Evolutionary conservation across 2,797 vertebrate species (phyloP).

Genomic region (Falco cherrug): DNA sequence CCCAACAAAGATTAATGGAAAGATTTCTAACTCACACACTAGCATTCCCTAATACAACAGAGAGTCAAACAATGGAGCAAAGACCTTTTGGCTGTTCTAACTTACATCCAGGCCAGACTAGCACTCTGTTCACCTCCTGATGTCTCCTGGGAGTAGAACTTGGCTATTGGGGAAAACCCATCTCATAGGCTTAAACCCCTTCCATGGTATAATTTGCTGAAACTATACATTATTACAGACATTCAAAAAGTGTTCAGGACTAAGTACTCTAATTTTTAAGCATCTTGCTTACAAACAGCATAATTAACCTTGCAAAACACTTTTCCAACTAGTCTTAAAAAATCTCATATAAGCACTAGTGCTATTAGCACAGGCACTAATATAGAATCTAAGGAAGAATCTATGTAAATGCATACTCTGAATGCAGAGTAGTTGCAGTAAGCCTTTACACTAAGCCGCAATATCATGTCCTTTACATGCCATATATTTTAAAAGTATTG

Average conservation of each 20-base stretch:
- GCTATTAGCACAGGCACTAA: constrained; percentile 2
- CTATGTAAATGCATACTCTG: background rate
- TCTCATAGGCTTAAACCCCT: background rate
- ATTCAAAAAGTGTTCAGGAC: background rate
- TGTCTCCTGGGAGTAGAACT: background rate
- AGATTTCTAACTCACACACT: background rate
- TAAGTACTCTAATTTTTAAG: background rate
- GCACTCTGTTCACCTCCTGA: background rate
- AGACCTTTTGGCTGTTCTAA: background rate
- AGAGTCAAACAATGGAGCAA: background rate
- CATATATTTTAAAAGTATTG: background rate
- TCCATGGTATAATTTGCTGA: background rate
- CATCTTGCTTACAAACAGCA: background rate
- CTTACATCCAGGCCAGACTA: background rate
- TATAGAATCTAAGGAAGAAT: background rate
- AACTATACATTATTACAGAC: background rate
- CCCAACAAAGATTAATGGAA: background rate
- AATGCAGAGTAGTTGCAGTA: background rate
- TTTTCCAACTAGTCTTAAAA: background rate
- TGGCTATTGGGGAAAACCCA: background rate
- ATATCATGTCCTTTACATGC: background rate
- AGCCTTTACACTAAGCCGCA: background rate
- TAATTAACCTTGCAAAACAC: background rate
- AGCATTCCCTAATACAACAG: background rate
- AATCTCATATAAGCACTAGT: background rate